Evolutionary conservation across 2,888 invertebrate species (phyloP).

Genomic region (Coremacera marginata): DNA sequence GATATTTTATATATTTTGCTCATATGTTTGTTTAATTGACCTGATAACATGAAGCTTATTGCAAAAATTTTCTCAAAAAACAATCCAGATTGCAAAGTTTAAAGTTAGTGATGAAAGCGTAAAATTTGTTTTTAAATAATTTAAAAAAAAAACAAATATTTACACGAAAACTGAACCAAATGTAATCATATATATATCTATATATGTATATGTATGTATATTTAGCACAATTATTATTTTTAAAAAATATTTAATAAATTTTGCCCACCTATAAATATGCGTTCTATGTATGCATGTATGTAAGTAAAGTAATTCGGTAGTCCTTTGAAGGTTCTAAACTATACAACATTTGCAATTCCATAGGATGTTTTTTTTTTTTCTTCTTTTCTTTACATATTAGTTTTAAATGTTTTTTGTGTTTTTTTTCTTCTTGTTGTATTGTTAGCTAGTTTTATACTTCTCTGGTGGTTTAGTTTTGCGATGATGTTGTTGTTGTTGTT

Average conservation of each 20-base stretch:
- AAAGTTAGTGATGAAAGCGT: neutral
- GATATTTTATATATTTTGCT: neutral
- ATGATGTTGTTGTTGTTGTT: constrained; percentile 27
- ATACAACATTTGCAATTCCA: constrained; percentile 27
- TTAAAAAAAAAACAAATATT: neutral
- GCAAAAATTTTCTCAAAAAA: constrained; percentile 32
- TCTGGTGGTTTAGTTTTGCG: constrained; percentile 37
- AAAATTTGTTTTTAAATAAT: neutral
- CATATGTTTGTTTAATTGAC: constrained; percentile 36
- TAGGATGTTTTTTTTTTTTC: neutral
- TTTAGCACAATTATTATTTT: neutral
- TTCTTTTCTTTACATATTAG: constrained; percentile 9
- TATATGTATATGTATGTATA: neutral
- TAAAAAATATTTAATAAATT: neutral
- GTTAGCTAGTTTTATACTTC: constrained; percentile 31
- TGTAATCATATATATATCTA: neutral
- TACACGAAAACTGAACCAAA: neutral
- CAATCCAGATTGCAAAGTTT: constrained; percentile 13
- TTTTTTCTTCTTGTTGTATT: constrained; percentile 18
- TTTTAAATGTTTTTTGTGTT: constrained; percentile 15
- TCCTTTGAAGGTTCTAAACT: neutral
- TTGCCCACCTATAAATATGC: neutral
- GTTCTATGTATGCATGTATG: constrained; percentile 4
- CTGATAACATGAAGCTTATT: constrained; percentile 24
- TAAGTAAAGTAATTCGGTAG: constrained; percentile 32